These are phyloP conservation scores for Tubulanus polymorphus DNA, from an alignment of 2,888 invertebrate species.

Conservation along the genomic window DNA sequence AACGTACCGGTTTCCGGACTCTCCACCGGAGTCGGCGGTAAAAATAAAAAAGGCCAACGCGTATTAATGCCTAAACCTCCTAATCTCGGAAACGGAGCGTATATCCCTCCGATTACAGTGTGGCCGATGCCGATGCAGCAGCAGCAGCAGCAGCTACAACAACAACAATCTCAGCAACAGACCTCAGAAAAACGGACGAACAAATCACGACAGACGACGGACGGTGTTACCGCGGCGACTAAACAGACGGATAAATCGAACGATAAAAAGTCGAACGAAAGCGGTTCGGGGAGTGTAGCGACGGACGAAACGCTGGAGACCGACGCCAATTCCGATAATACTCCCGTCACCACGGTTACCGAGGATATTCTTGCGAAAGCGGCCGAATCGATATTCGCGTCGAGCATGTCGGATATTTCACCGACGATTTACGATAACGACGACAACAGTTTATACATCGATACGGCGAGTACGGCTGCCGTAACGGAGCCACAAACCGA, in stretches of 20 bases:
- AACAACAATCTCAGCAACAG: not conserved
- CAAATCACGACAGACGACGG: not conserved
- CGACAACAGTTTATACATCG: not conserved
- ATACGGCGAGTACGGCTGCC: not conserved
- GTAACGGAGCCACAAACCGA: too few species aligned
- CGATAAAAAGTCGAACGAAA: not conserved
- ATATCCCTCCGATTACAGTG: too few species aligned
- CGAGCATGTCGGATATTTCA: constrained; percentile 25
- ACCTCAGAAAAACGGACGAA: not conserved
- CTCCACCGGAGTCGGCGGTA: constrained; percentile 19
- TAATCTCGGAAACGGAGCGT: constrained; percentile 2
- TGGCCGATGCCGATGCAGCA: not conserved
- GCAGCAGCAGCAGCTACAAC: not conserved
- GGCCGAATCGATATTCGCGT: constrained; percentile 51
- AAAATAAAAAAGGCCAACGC: constrained; percentile 26
- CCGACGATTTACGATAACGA: constrained; percentile 13
- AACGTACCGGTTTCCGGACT: constrained; percentile 5
- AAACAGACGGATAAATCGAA: not conserved
- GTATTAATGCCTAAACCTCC: constrained; percentile 32
- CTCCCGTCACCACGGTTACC: not conserved
- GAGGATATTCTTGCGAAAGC: constrained; percentile 52
- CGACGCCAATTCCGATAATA: constrained; percentile 1
- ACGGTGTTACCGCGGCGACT: not conserved
- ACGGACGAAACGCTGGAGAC: not conserved
- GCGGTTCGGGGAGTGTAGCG: not conserved